phyloP scores from a whole-genome alignment of 2,888 invertebrate genomes.

The Steinernema hermaphroditum region DNA sequence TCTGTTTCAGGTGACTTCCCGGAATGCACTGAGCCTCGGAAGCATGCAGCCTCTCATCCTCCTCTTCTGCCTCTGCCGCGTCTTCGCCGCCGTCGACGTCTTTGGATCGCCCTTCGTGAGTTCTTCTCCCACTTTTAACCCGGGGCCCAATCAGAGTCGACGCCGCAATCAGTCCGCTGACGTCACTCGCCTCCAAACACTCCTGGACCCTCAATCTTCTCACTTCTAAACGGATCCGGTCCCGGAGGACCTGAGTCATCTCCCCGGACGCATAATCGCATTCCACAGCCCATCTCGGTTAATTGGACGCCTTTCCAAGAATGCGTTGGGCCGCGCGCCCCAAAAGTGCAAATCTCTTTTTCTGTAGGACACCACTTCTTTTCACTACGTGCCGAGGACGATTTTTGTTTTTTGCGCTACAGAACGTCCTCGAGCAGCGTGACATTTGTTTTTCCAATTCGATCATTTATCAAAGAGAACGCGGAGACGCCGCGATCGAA shows the following conservation, averaged over 20 bases:
- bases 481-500: slow-evolving; percentile 19
- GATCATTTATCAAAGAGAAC: slow-evolving; percentile 18
- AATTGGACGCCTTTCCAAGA: background rate
- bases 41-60: background rate
- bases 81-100: background rate
- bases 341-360: slow-evolving; percentile 7
- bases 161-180: no score
- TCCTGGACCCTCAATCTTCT: background rate
- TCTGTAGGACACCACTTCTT: background rate
- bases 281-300: background rate
- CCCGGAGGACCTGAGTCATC: slow-evolving; percentile 3
- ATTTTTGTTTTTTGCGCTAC: slow-evolving; percentile 26
- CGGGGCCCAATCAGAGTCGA: no score
- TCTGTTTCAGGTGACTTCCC: slow-evolving; percentile 26
- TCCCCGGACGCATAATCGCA: background rate
- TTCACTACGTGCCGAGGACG: slow-evolving; percentile 7
- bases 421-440: slow-evolving; percentile 19
- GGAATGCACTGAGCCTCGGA: no score
- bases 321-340: background rate
- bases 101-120: slow-evolving; percentile 2
- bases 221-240: background rate
- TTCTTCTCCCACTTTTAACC: background rate
- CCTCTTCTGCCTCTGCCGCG: background rate
- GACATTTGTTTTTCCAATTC: slow-evolving; percentile 28
- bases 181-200: no score